These are phyloP conservation scores for Planiliza haematocheilus DNA, from an alignment of 2,113 vertebrate genomes.

Conservation along the genomic window DNA sequence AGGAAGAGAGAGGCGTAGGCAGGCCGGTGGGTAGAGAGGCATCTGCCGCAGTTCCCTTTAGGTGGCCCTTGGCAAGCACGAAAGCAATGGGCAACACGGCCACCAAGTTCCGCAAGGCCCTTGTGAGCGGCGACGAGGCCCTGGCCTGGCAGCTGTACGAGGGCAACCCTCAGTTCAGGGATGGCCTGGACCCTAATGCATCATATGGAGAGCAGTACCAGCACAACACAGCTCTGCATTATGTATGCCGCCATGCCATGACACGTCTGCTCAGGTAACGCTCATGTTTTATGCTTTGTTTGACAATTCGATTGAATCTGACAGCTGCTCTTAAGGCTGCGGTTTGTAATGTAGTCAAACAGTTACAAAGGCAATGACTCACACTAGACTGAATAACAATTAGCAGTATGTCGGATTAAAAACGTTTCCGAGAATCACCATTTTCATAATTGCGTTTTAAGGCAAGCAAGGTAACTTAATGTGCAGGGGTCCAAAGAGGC, in stretches of 20 bases:
- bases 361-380: conserved; percentile 34
- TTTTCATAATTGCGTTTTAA: conserved; percentile 32
- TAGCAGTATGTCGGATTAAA: conserved; percentile 28
- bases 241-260: conserved; percentile 97
- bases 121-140: conserved; percentile 96
- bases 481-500: background rate
- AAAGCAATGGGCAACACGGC: conserved; percentile 96
- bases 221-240: conserved; percentile 97
- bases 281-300: background rate
- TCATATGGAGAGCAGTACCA: conserved; percentile 98
- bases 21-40: conserved; percentile 21
- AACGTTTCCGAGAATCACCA: conserved; percentile 9
- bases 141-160: conserved; percentile 98
- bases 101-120: conserved; percentile 98
- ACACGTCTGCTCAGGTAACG: conserved; percentile 93
- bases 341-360: conserved; percentile 16
- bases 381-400: conserved; percentile 41
- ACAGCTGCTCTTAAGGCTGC: background rate
- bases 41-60: conserved; percentile 47
- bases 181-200: conserved; percentile 96
- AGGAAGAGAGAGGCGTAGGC: conserved; percentile 60
- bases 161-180: conserved; percentile 96
- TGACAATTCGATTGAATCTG: background rate
- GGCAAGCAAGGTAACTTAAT: background rate
- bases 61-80: conserved; percentile 58